phyloP scores from a whole-genome alignment of 2,113 vertebrate genomes.

The Rhagologus leucostigma region DNA sequence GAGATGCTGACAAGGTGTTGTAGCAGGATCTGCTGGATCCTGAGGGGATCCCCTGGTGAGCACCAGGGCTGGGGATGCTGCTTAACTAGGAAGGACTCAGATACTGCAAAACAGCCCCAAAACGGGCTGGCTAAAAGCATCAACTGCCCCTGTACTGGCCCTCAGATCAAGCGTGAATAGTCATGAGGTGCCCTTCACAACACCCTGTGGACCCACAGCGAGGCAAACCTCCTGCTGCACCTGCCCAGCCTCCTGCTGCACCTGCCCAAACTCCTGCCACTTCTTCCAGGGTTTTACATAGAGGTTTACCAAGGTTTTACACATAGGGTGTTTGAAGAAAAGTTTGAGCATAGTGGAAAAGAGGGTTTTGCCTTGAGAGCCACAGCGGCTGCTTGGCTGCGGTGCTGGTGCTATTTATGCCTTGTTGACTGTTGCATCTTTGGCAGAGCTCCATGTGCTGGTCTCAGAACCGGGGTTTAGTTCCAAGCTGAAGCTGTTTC shows the following conservation, averaged over 20 bases:
- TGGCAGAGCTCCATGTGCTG: neutral
- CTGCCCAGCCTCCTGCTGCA: neutral
- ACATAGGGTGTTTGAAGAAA: neutral
- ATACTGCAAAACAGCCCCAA: no score
- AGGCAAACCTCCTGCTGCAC: neutral
- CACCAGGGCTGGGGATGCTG: neutral
- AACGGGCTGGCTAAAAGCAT: neutral
- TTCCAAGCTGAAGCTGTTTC: neutral
- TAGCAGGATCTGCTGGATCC: neutral
- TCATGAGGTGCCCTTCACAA: neutral
- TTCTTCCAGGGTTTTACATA: neutral
- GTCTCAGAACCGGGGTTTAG: fast-evolving
- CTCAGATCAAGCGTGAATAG: neutral
- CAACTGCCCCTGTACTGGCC: neutral
- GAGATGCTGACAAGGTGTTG: neutral
- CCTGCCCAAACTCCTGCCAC: neutral
- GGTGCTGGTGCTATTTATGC: neutral
- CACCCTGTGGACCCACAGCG: neutral
- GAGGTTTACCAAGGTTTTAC: neutral
- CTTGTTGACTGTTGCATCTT: neutral
- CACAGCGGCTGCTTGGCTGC: fast-evolving
- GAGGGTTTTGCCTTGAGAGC: neutral
- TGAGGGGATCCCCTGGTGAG: neutral
- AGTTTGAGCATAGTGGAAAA: neutral
- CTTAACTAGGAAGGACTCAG: neutral